A percentile compares a stretch with the other conserved stretches of the same genome.
phyloP scores from a whole-genome alignment of 2,888 invertebrate genomes.

The Archaeoteleia sp. region DNA sequence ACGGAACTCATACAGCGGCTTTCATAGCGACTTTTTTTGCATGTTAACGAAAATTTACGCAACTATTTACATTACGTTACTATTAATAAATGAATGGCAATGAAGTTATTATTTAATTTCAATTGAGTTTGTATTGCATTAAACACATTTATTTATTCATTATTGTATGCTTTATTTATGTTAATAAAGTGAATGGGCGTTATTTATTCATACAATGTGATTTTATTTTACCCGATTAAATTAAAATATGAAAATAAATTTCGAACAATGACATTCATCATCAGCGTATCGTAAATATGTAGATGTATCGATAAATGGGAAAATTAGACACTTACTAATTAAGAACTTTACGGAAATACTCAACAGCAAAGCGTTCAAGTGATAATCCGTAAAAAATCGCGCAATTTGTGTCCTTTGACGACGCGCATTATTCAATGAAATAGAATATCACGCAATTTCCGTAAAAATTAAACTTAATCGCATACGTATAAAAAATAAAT shows the following conservation, averaged over 20 bases:
- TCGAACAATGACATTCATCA: too few relatives aligned
- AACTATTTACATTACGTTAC: conserved; percentile 18
- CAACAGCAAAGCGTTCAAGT: conserved; percentile 74
- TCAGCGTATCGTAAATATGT: neutral
- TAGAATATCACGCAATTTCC: too few relatives aligned
- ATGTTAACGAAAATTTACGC: neutral
- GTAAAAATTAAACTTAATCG: too few relatives aligned
- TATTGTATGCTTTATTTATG: conserved; percentile 50
- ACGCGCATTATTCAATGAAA: conserved; percentile 42
- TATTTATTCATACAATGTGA: conserved; percentile 45
- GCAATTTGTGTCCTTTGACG: conserved; percentile 60
- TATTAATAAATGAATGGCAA: conserved; percentile 34
- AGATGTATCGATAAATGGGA: conserved; percentile 44
- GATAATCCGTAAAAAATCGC: conserved; percentile 72
- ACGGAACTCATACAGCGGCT: conserved; percentile 1
- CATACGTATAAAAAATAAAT: too few relatives aligned
- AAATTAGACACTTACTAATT: conserved; percentile 50
- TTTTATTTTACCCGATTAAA: conserved; percentile 18
- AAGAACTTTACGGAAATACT: conserved; percentile 62
- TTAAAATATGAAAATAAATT: neutral
- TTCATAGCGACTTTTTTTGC: neutral
- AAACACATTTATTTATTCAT: conserved; percentile 42
- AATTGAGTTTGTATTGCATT: conserved; percentile 38
- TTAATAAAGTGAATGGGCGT: conserved; percentile 47
- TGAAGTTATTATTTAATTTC: conserved; percentile 36